Percentiles rank a stretch among this genome's conserved stretches.
Evolutionary conservation across 2,888 invertebrate species (phyloP).

Genomic region (Tetragonula carbonaria): DNA sequence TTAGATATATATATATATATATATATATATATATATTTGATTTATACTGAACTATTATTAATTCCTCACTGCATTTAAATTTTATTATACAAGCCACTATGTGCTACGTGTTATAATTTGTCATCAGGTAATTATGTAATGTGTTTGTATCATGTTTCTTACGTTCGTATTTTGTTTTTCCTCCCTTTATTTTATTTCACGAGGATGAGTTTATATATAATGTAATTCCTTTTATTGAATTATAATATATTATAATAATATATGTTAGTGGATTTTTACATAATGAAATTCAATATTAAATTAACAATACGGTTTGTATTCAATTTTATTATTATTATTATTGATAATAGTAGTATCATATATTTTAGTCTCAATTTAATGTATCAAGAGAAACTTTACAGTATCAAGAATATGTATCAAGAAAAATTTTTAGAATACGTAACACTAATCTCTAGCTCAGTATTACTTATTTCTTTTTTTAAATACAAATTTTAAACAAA

Average conservation of each 20-base stretch:
- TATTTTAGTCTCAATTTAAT: background rate
- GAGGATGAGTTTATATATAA: background rate
- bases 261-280: background rate
- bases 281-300: too few relatives aligned
- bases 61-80: background rate
- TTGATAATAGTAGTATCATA: background rate
- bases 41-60: background rate
- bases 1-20: too few relatives aligned
- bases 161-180: background rate
- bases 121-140: background rate
- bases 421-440: background rate
- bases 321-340: background rate
- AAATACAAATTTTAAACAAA: background rate
- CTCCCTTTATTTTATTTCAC: background rate
- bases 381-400: background rate
- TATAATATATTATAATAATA: too few relatives aligned
- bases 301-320: background rate
- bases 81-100: background rate
- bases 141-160: background rate
- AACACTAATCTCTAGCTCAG: background rate
- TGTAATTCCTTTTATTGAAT: background rate
- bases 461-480: background rate
- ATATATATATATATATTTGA: background rate
- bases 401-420: background rate
- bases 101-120: background rate